Conservation (phyloP, 1,140 invertebrate species). For the Drosophila funebris region DNA sequence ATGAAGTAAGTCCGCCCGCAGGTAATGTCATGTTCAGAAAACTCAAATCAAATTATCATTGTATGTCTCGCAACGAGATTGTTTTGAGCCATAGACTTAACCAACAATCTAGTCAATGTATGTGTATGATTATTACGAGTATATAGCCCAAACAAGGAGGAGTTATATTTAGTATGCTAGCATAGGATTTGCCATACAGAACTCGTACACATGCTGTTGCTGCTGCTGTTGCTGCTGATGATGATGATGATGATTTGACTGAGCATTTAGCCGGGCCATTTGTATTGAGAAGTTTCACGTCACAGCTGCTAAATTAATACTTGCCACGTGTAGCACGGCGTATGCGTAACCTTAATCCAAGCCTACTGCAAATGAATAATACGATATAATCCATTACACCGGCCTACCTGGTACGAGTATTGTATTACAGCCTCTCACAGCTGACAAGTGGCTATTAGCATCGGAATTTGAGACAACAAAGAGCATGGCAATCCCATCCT, state of each 20-base stretch:
- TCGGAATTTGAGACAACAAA: slow-evolving; percentile 14
- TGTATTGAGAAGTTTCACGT: slow-evolving; percentile 21
- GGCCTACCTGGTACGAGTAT: neutral
- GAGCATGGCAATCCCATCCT: neutral
- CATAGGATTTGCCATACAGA: neutral
- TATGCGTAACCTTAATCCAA: slow-evolving; percentile 49
- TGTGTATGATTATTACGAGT: slow-evolving; percentile 7
- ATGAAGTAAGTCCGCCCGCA: neutral
- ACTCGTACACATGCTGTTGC: neutral
- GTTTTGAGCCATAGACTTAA: neutral
- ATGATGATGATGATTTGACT: slow-evolving; percentile 34
- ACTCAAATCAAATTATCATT: slow-evolving; percentile 24
- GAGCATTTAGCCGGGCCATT: slow-evolving; percentile 35
- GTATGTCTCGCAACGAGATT: neutral
- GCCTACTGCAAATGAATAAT: slow-evolving; percentile 59
- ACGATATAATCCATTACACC: slow-evolving; percentile 63
- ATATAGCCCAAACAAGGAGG: neutral
- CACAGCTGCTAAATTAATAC: slow-evolving; percentile 69
- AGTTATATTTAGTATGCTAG: neutral
- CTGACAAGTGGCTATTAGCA: slow-evolving; percentile 35
- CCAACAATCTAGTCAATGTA: slow-evolving; percentile 11
- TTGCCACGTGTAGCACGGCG: slow-evolving; percentile 60
- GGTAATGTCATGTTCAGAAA: slow-evolving; percentile 2
- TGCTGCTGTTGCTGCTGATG: neutral
- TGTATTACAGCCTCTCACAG: neutral